These are phyloP conservation scores for Lasioglossum calceatum DNA, from an alignment of 2,888 invertebrate genomes.

Conservation along the genomic window DNA sequence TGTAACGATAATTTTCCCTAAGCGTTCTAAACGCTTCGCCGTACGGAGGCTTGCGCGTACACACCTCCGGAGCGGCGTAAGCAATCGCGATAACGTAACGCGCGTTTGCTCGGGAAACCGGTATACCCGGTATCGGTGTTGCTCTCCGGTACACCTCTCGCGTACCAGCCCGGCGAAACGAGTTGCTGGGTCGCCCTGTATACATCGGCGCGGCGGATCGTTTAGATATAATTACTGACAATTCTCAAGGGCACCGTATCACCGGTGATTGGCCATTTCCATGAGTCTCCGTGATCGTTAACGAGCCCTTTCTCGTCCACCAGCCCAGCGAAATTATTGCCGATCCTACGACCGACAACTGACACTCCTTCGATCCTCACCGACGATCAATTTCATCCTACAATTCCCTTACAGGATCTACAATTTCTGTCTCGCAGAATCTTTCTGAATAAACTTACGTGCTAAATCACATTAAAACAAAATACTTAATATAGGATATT, in stretches of 20 bases:
- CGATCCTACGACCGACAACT: slow-evolving; percentile 17
- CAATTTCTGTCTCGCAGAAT: no score
- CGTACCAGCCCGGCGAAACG: slow-evolving; percentile 41
- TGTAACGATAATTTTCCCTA: slow-evolving; percentile 64
- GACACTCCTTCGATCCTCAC: background rate
- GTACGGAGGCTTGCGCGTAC: slow-evolving; percentile 15
- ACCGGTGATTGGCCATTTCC: slow-evolving; percentile 75
- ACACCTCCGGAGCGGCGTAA: slow-evolving; percentile 28
- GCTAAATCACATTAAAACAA: background rate
- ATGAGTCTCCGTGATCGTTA: slow-evolving; percentile 72
- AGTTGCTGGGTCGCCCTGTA: slow-evolving; percentile 50
- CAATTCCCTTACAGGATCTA: no score
- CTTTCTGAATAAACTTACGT: no score
- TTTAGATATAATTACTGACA: slow-evolving; percentile 77
- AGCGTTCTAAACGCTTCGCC: slow-evolving; percentile 54
- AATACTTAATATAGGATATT: background rate
- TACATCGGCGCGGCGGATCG: slow-evolving; percentile 71
- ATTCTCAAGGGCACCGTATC: slow-evolving; percentile 73
- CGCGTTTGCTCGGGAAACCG: slow-evolving; percentile 48
- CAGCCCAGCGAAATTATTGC: slow-evolving; percentile 41
- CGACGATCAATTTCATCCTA: no score
- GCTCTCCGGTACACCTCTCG: slow-evolving; percentile 38
- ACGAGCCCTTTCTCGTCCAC: slow-evolving; percentile 56
- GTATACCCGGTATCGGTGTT: slow-evolving; percentile 51
- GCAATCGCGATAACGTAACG: slow-evolving; percentile 69